Conservation (phyloP, 1,140 invertebrate genomes). For the Contarinia nasturtii region DNA sequence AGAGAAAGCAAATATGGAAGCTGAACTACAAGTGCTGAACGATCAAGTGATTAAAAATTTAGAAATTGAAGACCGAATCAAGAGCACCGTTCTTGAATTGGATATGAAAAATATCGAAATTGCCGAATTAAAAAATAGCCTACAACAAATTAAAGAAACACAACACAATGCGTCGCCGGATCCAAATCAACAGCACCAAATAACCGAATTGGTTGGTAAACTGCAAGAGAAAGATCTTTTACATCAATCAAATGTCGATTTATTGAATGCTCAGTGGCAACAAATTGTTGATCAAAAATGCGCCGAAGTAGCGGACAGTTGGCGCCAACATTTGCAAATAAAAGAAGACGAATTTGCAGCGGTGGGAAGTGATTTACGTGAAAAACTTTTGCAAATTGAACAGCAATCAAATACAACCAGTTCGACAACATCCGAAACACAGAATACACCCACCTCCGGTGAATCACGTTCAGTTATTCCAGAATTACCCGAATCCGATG, state of each 20-base stretch:
- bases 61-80: conserved; percentile 20
- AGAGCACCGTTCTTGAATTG: conserved; percentile 14
- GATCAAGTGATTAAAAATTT: conserved; percentile 19
- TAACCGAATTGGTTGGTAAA: neutral
- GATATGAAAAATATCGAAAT: conserved; percentile 21
- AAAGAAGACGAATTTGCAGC: conserved; percentile 34
- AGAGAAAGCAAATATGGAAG: conserved; percentile 20
- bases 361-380: conserved; percentile 26
- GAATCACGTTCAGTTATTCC: neutral
- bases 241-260: conserved; percentile 2
- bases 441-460: neutral
- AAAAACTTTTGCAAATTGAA: conserved; percentile 7
- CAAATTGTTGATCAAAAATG: conserved; percentile 36
- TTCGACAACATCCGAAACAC: neutral
- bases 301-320: conserved; percentile 38
- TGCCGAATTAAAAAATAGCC: conserved; percentile 13
- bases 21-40: conserved; percentile 20
- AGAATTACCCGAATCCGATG: neutral
- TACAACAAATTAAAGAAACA: conserved; percentile 4
- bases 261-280: conserved; percentile 24
- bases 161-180: neutral
- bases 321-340: conserved; percentile 38
- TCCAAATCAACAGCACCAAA: neutral
- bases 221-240: no score
- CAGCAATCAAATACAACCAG: neutral